Percentiles rank a stretch among this genome's conserved stretches.
phyloP scores from a whole-genome alignment of 2,888 invertebrate species.

The Lingula anatina region DNA sequence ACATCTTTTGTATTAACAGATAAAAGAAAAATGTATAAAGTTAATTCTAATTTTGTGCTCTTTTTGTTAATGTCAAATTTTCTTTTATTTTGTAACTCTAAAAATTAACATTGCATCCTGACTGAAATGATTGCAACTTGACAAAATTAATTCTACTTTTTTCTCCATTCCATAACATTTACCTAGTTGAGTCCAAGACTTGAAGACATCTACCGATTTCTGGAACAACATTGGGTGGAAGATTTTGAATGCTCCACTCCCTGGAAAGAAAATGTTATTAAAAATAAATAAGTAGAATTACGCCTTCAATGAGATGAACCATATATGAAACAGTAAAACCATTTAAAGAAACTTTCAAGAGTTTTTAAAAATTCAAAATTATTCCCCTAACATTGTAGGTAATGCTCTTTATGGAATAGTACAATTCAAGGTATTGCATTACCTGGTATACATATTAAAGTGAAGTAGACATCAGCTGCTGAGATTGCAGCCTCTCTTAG shows the following conservation, averaged over 20 bases:
- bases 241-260: constrained; percentile 63
- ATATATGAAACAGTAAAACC: neutral
- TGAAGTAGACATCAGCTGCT: constrained; percentile 63
- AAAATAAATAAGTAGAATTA: neutral
- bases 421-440: constrained; percentile 2
- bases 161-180: too few species aligned
- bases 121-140: too few species aligned
- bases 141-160: too few species aligned
- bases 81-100: too few species aligned
- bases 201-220: constrained; percentile 52
- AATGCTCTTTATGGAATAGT: too few species aligned
- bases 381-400: neutral
- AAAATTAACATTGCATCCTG: too few species aligned
- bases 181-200: constrained; percentile 31
- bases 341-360: neutral
- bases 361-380: neutral
- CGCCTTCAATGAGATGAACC: neutral
- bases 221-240: constrained; percentile 64
- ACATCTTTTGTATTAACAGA: too few species aligned
- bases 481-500: constrained; percentile 54
- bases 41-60: too few species aligned
- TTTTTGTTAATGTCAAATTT: too few species aligned
- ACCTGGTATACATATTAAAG: constrained; percentile 61
- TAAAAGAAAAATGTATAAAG: too few species aligned
- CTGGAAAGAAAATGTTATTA: constrained; percentile 9